phyloP scores from a whole-genome alignment of 2,888 invertebrate species.

The Ecliptopera silaceata region DNA sequence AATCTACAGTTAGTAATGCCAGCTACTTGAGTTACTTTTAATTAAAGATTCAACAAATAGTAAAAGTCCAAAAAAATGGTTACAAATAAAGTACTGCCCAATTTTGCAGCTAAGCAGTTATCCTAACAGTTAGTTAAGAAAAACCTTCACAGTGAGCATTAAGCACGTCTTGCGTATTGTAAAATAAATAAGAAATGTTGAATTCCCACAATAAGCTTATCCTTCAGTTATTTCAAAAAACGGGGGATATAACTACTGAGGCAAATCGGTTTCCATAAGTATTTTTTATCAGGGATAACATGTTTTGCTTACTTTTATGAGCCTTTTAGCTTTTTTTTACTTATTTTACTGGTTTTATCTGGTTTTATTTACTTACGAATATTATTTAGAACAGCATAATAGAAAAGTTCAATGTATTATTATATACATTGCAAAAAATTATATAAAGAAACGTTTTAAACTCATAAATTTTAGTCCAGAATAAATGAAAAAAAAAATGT shows the following conservation, averaged over 20 bases:
- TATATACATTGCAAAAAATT: too few species aligned
- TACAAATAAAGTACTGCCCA: conserved; percentile 5
- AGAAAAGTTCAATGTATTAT: too few species aligned
- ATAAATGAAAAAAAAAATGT: too few species aligned
- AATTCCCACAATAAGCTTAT: conserved; percentile 47
- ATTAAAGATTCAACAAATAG: too few species aligned
- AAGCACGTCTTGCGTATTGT: conserved; percentile 47
- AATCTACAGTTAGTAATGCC: too few species aligned
- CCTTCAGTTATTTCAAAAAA: conserved; percentile 40
- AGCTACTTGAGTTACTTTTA: too few species aligned
- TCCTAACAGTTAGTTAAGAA: conserved; percentile 35
- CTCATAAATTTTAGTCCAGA: too few species aligned
- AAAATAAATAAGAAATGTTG: conserved; percentile 50
- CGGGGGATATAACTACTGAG: conserved; percentile 2
- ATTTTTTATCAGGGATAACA: neutral
- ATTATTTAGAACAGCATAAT: neutral
- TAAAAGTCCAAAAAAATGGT: conserved; percentile 1
- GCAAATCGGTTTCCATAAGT: conserved; percentile 9
- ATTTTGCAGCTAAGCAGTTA: conserved; percentile 12
- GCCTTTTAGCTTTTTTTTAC: neutral
- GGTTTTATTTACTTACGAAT: too few species aligned
- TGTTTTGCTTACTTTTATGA: conserved; percentile 12
- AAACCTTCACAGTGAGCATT: conserved; percentile 43
- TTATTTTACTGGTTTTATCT: neutral
- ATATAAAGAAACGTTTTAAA: too few species aligned